These are phyloP conservation scores for Mirza zaza DNA, from an alignment of 2,113 vertebrate genomes.

Conservation along the genomic window DNA sequence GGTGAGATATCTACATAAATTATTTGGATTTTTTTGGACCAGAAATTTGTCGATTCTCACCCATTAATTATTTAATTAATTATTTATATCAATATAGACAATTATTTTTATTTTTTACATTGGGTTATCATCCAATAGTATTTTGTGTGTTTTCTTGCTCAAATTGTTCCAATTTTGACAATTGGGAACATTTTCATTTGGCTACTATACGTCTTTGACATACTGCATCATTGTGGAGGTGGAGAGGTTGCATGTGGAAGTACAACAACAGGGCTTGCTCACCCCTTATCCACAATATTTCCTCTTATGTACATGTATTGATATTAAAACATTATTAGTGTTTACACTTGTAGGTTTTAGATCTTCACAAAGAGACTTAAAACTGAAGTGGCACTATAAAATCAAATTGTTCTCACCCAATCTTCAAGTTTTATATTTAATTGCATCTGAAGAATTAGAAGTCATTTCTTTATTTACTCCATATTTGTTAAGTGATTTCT, in stretches of 20 bases:
- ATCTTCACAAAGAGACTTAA: background rate
- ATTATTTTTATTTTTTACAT: background rate
- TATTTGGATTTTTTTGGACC: background rate
- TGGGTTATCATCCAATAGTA: background rate
- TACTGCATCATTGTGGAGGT: background rate
- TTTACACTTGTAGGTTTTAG: background rate
- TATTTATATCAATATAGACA: background rate
- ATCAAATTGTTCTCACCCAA: background rate
- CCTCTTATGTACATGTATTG: background rate
- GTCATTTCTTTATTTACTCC: background rate
- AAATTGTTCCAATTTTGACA: background rate
- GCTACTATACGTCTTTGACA: background rate
- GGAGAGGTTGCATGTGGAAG: fast-evolving
- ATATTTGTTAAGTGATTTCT: background rate
- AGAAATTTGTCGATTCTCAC: background rate
- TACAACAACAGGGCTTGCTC: background rate
- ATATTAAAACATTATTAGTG: background rate
- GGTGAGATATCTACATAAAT: background rate
- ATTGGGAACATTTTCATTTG: background rate
- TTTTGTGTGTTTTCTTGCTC: background rate
- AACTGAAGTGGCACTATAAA: background rate
- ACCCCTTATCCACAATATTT: background rate
- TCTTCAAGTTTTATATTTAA: background rate
- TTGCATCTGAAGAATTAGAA: background rate
- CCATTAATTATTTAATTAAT: background rate